Conservation (phyloP, 2,888 invertebrate genomes). For the Ectemnius continuus region DNA sequence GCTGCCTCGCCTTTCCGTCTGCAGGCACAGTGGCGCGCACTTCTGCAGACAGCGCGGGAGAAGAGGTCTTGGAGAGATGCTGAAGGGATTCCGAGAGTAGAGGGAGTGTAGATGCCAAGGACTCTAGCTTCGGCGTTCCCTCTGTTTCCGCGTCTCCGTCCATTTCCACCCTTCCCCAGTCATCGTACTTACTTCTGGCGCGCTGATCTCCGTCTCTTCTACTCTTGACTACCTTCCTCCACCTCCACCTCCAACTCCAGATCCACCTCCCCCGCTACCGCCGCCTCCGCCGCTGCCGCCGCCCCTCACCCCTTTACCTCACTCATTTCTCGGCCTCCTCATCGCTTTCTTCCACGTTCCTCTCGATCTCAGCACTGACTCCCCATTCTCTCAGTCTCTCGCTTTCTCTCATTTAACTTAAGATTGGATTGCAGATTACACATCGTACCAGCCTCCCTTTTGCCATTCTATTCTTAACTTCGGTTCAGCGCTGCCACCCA, state of each 20-base stretch:
- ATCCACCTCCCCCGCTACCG: constrained; percentile 24
- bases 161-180: constrained; percentile 17
- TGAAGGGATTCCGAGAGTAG: constrained; percentile 58
- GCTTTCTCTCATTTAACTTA: constrained; percentile 64
- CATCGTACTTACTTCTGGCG: constrained; percentile 35
- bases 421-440: constrained; percentile 70
- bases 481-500: constrained; percentile 35
- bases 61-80: constrained; percentile 62
- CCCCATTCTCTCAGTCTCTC: constrained; percentile 13
- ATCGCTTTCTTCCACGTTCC: constrained; percentile 4
- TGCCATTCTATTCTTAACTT: constrained; percentile 55
- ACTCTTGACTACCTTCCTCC: constrained; percentile 12
- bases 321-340: constrained; percentile 6
- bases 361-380: neutral
- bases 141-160: constrained; percentile 37
- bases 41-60: constrained; percentile 57
- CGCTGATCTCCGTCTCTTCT: constrained; percentile 29
- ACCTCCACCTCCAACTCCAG: constrained; percentile 19
- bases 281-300: constrained; percentile 17
- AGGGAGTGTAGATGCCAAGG: constrained; percentile 55
- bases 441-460: constrained; percentile 54
- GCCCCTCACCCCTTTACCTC: constrained; percentile 12
- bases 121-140: constrained; percentile 50
- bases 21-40: constrained; percentile 28
- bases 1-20: constrained; percentile 48